phyloP scores from a whole-genome alignment of 30 jellyfish, hydroid and myxozoan species.

The Aurelia sp. region DNA sequence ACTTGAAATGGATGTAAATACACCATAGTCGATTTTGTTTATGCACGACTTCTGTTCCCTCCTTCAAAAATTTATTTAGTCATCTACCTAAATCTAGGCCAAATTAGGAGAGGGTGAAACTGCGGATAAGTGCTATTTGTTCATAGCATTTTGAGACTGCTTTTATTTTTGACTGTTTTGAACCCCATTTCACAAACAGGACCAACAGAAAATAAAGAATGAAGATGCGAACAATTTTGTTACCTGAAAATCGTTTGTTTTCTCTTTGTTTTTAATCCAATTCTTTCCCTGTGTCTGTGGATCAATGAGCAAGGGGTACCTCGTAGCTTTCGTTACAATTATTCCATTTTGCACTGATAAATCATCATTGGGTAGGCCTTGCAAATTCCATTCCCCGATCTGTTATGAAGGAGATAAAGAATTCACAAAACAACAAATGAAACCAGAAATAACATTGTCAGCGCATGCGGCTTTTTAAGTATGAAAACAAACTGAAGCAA shows the following conservation, averaged over 20 bases:
- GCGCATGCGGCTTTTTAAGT: no score
- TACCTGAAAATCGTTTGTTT: slow-evolving; percentile 81
- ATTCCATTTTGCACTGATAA: slow-evolving; percentile 95
- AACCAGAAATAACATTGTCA: background rate
- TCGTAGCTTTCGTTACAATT: slow-evolving; percentile 94
- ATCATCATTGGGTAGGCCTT: slow-evolving; percentile 97
- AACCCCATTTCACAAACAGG: background rate
- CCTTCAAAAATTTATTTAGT: no score
- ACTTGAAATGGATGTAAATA: no score
- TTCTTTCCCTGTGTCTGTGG: slow-evolving; percentile 97
- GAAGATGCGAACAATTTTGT: background rate
- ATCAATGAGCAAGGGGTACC: slow-evolving; percentile 94
- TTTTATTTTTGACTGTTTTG: background rate
- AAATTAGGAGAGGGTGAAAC: no score
- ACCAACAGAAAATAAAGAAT: background rate
- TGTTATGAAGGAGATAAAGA: background rate
- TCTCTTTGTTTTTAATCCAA: slow-evolving; percentile 89
- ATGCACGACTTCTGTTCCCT: no score
- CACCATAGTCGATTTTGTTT: no score
- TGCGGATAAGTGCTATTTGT: no score
- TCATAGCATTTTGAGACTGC: no score
- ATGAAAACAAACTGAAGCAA: no score
- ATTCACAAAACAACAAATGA: background rate
- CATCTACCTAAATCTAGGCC: no score
- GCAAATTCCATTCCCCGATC: slow-evolving; percentile 98